A percentile compares a stretch with the other conserved stretches of the same genome.
Conservation (phyloP, 2,888 invertebrate species). For the Selenia dentaria region DNA sequence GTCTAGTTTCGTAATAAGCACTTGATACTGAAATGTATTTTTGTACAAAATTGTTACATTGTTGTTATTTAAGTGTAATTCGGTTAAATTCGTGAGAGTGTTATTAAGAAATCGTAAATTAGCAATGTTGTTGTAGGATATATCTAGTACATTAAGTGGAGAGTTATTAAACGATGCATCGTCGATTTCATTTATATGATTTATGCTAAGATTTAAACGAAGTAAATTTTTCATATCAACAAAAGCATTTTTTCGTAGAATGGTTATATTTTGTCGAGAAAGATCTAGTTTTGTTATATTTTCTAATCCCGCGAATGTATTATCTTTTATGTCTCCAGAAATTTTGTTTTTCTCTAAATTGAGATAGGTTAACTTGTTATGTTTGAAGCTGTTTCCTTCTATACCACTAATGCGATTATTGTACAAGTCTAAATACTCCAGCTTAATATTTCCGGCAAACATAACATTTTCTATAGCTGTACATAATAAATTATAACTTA, state of each 20-base stretch:
- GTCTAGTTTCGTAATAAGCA: conserved; percentile 52
- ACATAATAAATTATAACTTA: conserved; percentile 60
- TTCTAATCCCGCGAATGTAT: conserved; percentile 56
- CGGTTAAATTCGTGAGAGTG: conserved; percentile 48
- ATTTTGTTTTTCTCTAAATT: conserved; percentile 61
- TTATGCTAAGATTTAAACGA: conserved; percentile 59
- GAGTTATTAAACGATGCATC: conserved; percentile 48
- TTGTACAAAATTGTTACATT: conserved; percentile 43
- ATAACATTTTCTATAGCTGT: conserved; percentile 51
- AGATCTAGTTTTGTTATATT: conserved; percentile 51
- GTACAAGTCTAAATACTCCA: conserved; percentile 55
- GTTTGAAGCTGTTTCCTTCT: conserved; percentile 55
- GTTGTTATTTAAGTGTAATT: conserved; percentile 59
- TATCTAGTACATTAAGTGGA: conserved; percentile 50
- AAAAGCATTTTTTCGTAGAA: conserved; percentile 53
- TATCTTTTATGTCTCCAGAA: conserved; percentile 47
- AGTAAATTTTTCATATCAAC: conserved; percentile 41
- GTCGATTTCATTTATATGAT: conserved; percentile 51
- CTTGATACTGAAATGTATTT: conserved; percentile 51
- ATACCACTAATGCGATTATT: conserved; percentile 56
- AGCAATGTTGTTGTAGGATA: conserved; percentile 58
- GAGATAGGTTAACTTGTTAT: conserved; percentile 47
- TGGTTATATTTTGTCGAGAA: conserved; percentile 51
- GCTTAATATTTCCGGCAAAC: conserved; percentile 54
- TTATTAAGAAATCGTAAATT: conserved; percentile 52